These are phyloP conservation scores for Pteronura brasiliensis DNA, from an alignment of 2,113 vertebrate genomes.

Conservation along the genomic window DNA sequence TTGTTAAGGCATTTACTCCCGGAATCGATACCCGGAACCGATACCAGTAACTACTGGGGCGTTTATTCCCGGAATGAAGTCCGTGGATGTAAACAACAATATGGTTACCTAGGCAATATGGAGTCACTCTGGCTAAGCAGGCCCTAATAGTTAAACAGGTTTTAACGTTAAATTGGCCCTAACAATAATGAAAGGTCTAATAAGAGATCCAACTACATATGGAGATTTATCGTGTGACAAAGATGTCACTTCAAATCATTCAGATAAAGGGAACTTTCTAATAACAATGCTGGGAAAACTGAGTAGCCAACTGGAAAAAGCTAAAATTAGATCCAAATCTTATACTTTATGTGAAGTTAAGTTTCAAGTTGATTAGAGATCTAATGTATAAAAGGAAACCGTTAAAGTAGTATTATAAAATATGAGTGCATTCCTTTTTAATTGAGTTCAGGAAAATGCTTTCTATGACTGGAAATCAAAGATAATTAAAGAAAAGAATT, in stretches of 20 bases:
- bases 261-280: background rate
- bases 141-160: too few species aligned
- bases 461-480: background rate
- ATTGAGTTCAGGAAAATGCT: background rate
- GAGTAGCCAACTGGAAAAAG: background rate
- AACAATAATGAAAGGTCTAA: background rate
- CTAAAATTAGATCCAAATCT: background rate
- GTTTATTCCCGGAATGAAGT: too few species aligned
- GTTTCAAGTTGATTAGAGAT: background rate
- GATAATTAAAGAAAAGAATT: background rate
- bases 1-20: too few species aligned
- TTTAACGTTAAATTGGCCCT: too few species aligned
- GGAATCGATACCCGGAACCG: too few species aligned
- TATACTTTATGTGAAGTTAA: background rate
- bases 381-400: background rate
- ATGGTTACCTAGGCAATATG: too few species aligned
- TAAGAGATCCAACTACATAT: background rate
- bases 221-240: background rate
- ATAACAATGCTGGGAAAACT: background rate
- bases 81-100: too few species aligned
- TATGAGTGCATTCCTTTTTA: background rate
- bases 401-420: background rate
- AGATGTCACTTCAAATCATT: background rate
- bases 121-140: too few species aligned
- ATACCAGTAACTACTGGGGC: too few species aligned